Conservation (phyloP, 1,140 invertebrate genomes). For the Drosophila ogumai region DNA sequence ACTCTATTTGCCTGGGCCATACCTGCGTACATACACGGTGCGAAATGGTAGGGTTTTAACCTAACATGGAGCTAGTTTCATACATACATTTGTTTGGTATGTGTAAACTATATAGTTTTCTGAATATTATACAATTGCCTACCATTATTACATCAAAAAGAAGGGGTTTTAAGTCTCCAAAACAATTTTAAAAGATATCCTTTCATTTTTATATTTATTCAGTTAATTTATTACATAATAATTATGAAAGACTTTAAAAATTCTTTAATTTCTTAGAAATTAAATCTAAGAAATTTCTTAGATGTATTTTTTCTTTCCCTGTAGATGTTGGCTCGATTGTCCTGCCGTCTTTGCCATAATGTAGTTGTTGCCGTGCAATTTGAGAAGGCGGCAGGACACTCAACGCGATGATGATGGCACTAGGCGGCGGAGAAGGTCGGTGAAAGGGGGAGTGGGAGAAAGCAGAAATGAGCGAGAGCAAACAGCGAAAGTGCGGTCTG, state of each 20-base stretch:
- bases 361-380: conserved; percentile 76
- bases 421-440: conserved; percentile 1
- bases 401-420: conserved; percentile 49
- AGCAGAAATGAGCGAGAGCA: conserved; percentile 42
- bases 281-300: accelerated
- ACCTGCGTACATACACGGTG: conserved; percentile 41
- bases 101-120: background rate
- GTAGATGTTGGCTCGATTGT: conserved; percentile 48
- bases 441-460: conserved; percentile 2
- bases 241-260: too few species aligned
- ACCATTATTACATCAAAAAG: background rate
- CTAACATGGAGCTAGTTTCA: too few species aligned
- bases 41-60: background rate
- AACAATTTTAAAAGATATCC: background rate
- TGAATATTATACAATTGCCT: background rate
- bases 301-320: conserved; percentile 3
- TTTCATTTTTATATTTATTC: too few species aligned
- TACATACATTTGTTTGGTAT: background rate
- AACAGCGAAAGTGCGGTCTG: conserved; percentile 53
- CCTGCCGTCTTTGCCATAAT: conserved; percentile 25
- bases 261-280: accelerated
- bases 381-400: conserved; percentile 71
- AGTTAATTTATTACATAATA: background rate
- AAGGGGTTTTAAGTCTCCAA: background rate
- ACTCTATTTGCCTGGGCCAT: conserved; percentile 71